Conservation (phyloP, 2,888 invertebrate species). For the Hyposoter dolosus region DNA sequence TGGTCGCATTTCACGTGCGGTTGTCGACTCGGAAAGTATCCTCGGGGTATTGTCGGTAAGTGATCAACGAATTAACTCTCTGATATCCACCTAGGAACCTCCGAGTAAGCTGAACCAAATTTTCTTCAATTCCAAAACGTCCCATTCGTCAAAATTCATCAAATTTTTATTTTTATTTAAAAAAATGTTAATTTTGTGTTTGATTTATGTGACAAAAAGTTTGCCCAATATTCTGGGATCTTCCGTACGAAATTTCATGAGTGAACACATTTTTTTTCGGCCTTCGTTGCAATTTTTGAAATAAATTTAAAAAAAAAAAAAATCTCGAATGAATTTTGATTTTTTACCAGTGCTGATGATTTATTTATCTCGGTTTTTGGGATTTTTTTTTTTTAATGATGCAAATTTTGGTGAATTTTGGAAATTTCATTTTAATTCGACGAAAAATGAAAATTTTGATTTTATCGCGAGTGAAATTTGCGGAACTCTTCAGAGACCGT, state of each 20-base stretch:
- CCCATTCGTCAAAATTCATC: not conserved
- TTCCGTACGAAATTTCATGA: not conserved
- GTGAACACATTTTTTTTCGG: not conserved
- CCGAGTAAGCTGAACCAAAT: too few species aligned
- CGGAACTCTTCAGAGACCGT: not conserved
- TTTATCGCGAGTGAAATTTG: not conserved
- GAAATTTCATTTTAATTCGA: not conserved
- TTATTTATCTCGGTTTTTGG: not conserved
- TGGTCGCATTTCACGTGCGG: constrained; percentile 85
- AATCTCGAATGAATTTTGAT: not conserved
- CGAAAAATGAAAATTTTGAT: not conserved
- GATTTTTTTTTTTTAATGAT: not conserved
- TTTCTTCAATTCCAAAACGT: not conserved
- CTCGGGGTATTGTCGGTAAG: constrained; percentile 83
- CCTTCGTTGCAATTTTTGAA: not conserved
- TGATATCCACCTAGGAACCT: not conserved
- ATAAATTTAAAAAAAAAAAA: not conserved
- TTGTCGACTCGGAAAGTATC: constrained; percentile 85
- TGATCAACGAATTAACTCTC: constrained; percentile 45
- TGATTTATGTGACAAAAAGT: not conserved
- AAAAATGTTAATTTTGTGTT: not conserved
- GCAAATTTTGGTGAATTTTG: not conserved
- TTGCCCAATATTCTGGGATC: not conserved
- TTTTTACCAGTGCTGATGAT: not conserved
- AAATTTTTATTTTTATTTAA: not conserved